Evolutionary conservation across 1,140 invertebrate genomes (phyloP).

Genomic region (Mizuhopecten yessoensis): DNA sequence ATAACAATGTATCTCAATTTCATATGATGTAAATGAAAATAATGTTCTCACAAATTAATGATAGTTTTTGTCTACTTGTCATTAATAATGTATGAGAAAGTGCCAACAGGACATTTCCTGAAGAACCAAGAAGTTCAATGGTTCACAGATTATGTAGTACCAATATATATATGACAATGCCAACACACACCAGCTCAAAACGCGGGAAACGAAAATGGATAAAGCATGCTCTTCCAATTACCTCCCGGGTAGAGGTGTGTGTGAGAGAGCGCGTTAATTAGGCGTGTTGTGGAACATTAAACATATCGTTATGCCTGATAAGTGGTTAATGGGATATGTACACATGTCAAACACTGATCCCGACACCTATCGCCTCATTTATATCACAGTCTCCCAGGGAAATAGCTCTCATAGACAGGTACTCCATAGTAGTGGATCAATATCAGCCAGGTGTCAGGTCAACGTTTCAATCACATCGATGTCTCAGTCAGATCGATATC

Average conservation of each 20-base stretch:
- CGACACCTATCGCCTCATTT: neutral
- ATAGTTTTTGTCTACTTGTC: neutral
- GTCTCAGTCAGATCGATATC: too few species aligned
- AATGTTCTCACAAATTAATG: neutral
- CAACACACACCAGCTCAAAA: neutral
- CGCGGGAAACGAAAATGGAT: neutral
- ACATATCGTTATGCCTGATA: neutral
- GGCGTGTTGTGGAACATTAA: neutral
- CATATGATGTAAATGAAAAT: neutral
- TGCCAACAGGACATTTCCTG: too few species aligned
- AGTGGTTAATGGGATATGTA: neutral
- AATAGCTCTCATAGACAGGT: too few species aligned
- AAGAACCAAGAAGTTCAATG: too few species aligned
- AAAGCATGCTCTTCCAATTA: neutral
- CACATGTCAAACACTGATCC: neutral
- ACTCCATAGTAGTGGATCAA: too few species aligned
- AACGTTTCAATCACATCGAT: too few species aligned
- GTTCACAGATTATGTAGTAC: neutral
- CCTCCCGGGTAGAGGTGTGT: conserved; percentile 27
- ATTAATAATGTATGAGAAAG: neutral
- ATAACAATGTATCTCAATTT: neutral
- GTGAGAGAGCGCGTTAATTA: neutral
- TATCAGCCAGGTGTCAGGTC: too few species aligned
- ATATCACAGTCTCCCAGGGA: too few species aligned
- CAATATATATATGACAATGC: neutral